Percentiles rank a stretch among this genome's conserved stretches.
phyloP scores from a whole-genome alignment of 2,113 vertebrate species.

The Stigmatopora nigra region DNA sequence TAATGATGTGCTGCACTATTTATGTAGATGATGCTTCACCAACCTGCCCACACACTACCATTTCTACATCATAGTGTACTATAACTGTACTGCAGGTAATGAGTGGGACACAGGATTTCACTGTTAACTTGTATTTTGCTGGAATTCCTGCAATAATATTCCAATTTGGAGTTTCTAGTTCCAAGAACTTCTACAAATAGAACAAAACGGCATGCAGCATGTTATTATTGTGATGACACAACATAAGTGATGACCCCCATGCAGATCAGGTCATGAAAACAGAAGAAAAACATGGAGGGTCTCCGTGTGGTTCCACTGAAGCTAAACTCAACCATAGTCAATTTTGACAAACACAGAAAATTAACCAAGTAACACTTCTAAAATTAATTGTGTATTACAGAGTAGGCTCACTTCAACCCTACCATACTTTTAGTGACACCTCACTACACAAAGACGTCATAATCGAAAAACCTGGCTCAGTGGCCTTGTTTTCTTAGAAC shows the following conservation, averaged over 20 bases:
- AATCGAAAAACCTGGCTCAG: conserved; percentile 20
- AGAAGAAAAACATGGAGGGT: conserved; percentile 33
- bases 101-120: not conserved
- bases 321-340: conserved; percentile 33
- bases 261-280: conserved; percentile 6
- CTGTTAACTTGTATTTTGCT: conserved; percentile 6
- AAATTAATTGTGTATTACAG: conserved; percentile 12
- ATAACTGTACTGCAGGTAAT: not conserved
- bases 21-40: not conserved
- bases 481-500: conserved; percentile 26
- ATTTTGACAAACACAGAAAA: conserved; percentile 25
- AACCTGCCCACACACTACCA: not conserved
- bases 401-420: conserved; percentile 7
- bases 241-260: conserved; percentile 26
- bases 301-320: conserved; percentile 29
- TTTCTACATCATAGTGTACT: not conserved
- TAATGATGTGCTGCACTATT: not conserved
- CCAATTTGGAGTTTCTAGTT: conserved; percentile 2
- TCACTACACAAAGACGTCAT: conserved; percentile 14
- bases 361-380: conserved; percentile 1
- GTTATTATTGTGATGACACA: conserved; percentile 17
- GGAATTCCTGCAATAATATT: conserved; percentile 9
- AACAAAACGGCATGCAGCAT: conserved; percentile 22
- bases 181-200: conserved; percentile 2
- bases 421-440: not conserved